phyloP scores from a whole-genome alignment of 1,140 invertebrate species.

The Philotrypesis tridentata region DNA sequence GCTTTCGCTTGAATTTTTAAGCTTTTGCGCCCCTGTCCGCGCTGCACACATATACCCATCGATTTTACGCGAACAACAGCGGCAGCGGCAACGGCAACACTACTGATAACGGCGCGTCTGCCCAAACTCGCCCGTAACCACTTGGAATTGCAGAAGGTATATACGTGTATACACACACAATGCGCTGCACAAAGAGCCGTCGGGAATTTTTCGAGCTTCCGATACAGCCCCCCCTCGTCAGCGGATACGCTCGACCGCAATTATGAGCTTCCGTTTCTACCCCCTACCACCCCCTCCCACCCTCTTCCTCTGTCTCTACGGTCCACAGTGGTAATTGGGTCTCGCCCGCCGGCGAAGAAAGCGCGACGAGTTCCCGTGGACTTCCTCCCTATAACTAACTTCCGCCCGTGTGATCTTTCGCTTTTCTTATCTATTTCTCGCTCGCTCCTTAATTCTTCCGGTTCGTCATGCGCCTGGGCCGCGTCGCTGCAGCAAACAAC shows the following conservation, averaged over 20 bases:
- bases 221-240: not conserved
- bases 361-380: slow-evolving; percentile 18
- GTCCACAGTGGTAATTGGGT: not conserved
- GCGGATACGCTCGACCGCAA: slow-evolving; percentile 47
- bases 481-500: not conserved
- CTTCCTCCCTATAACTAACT: slow-evolving; percentile 57
- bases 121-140: not conserved
- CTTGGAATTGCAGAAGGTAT: not conserved
- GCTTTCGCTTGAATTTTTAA: no score
- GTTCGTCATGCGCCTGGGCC: not conserved
- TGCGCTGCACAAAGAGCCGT: no score
- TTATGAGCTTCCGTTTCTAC: slow-evolving; percentile 46
- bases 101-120: not conserved
- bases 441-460: not conserved
- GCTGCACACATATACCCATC: no score
- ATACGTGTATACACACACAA: no score
- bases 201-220: no score
- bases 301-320: no score
- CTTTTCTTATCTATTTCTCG: slow-evolving; percentile 17
- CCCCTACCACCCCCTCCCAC: no score
- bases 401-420: slow-evolving; percentile 45
- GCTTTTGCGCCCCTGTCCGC: no score
- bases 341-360: not conserved
- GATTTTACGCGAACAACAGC: no score
- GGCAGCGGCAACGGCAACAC: no score